Base-by-base conservation (phyloP, 2,888 invertebrate genomes). In the Parnassius mnemosyne region DNA sequence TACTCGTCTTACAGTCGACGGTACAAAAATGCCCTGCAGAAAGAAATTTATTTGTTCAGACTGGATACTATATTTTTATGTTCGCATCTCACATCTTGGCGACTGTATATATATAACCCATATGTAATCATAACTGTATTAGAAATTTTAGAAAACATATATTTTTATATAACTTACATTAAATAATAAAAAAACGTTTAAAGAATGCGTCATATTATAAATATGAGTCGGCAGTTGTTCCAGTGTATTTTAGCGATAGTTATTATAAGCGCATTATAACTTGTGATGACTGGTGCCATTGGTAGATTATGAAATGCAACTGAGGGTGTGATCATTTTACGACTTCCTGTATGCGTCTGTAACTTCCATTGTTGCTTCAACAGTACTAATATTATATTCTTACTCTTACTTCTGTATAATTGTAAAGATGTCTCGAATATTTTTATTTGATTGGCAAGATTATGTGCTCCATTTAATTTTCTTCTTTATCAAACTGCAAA, bases 271-370 rank as follows among this genome's bases (percentile, higher is more conserved):
- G 87, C 89, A 86, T 89, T 89, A 83, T 89, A 81, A 89, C 84
- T 87, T 89, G 90, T 90, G 90, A 91, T 91, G 90, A 88, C 85
- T 85, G 90, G 90, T 91, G 90, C 90, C 90, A 91, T 89, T 89
- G 89, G 87, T 90, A 90, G 89, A 77, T 83, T 88, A 90, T 83
- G 88, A 82, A 81, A 81, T 83, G 85, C 82, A 78, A 84, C 80
- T 81, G 75, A 73, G 78, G 78, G 73, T 77, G 83, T 78, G 83
- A 78, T 77, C 83, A 74, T 78, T 81, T 81, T 76, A 76, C 75
- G 76, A 77, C 82, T 83, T 83, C 78, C 79, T 72, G 83, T 78
- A 79, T 79, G 82, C 68, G 72, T 81, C 81, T 83, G 76, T 81
- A 76, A 85, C 87, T 90, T 89, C 88, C 89, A 88, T 86, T 84